These are phyloP conservation scores for Apamea anceps DNA, from an alignment of 2,888 invertebrate species.

Conservation along the genomic window DNA sequence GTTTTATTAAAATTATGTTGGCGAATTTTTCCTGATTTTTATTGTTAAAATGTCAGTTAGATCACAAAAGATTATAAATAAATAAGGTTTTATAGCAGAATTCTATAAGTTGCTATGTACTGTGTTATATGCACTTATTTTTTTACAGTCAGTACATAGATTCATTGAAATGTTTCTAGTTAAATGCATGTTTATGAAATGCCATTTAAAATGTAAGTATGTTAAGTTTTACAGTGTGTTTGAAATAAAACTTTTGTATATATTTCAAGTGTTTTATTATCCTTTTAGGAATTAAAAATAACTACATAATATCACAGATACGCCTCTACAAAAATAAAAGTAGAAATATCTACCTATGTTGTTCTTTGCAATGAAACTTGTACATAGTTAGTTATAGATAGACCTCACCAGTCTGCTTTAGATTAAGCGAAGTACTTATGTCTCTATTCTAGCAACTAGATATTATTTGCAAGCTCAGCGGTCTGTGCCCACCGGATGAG, in stretches of 20 bases:
- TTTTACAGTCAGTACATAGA: constrained; percentile 7
- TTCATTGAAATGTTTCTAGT: constrained; percentile 17
- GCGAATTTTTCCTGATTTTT: constrained; percentile 8
- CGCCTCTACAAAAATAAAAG: constrained; percentile 9
- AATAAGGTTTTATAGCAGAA: neutral
- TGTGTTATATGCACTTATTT: constrained; percentile 3
- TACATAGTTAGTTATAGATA: too few species aligned
- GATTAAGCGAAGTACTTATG: too few species aligned
- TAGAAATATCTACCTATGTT: neutral
- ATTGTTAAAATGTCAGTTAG: neutral
- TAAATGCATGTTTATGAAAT: constrained; percentile 52
- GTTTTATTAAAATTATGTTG: constrained; percentile 23
- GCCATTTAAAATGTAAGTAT: constrained; percentile 61
- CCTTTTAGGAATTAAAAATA: constrained; percentile 50
- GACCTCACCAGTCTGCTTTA: too few species aligned
- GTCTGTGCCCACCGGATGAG: too few species aligned
- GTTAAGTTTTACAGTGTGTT: constrained; percentile 72
- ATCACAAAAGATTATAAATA: neutral
- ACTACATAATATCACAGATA: constrained; percentile 70
- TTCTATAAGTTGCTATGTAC: constrained; percentile 4
- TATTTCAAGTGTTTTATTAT: constrained; percentile 55
- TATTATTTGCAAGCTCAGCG: too few species aligned
- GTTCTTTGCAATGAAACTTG: neutral
- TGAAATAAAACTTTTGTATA: constrained; percentile 74
- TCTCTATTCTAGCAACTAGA: too few species aligned